Evolutionary conservation across 1,140 invertebrate species (phyloP).

Genomic region (Diorhabda carinulata): DNA sequence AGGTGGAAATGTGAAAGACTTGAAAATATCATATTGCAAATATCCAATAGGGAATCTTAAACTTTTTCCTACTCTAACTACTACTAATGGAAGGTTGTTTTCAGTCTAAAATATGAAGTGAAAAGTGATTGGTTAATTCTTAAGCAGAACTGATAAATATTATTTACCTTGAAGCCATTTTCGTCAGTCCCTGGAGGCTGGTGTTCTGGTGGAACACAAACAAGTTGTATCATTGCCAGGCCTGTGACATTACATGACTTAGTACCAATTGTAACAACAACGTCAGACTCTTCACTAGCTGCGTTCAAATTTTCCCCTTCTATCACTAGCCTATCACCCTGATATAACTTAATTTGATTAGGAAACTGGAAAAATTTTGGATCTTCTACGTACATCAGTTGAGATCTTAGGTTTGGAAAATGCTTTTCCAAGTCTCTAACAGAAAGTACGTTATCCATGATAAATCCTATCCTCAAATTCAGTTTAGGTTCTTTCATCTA

Average conservation of each 20-base stretch:
- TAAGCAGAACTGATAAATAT: background rate
- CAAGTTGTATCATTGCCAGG: slow-evolving; percentile 78
- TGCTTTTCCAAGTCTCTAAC: slow-evolving; percentile 86
- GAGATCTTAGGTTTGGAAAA: slow-evolving; percentile 72
- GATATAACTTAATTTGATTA: slow-evolving; percentile 81
- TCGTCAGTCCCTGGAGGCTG: slow-evolving; percentile 86
- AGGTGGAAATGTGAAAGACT: slow-evolving; percentile 77
- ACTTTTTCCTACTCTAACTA: slow-evolving; percentile 83
- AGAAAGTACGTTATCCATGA: slow-evolving; percentile 91
- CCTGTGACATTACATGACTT: slow-evolving; percentile 89
- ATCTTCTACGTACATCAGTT: slow-evolving; percentile 86
- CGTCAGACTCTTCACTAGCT: slow-evolving; percentile 88
- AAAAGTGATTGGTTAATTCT: background rate
- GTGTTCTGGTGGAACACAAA: slow-evolving; percentile 83
- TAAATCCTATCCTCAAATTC: slow-evolving; percentile 76
- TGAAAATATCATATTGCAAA: slow-evolving; percentile 83
- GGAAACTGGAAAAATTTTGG: slow-evolving; percentile 87
- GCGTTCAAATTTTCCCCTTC: slow-evolving; percentile 89
- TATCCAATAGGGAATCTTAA: slow-evolving; percentile 83
- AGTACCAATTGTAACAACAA: slow-evolving; percentile 88
- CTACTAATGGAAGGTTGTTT: slow-evolving; percentile 78
- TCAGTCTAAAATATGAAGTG: slow-evolving; percentile 50
- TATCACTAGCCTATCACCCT: slow-evolving; percentile 92
- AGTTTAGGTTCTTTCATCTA: slow-evolving; percentile 51
- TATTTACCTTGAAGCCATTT: slow-evolving; percentile 63